Conservation (phyloP, 2,888 invertebrate genomes). For the Eutolmus rufibarbis region DNA sequence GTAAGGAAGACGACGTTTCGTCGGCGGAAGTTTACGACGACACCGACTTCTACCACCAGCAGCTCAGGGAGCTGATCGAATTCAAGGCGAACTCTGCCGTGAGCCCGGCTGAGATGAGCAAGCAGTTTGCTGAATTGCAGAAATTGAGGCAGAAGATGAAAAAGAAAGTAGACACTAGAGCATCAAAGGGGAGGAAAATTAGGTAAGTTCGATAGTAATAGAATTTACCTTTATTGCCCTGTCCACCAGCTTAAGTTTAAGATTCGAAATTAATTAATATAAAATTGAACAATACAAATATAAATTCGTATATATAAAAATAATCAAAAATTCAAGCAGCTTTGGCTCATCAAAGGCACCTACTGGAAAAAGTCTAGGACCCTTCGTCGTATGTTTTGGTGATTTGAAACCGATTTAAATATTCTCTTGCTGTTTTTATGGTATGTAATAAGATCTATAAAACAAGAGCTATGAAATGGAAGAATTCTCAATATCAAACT, state of each 20-base stretch:
- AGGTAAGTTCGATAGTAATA: slow-evolving; percentile 60
- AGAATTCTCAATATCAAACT: too few relatives aligned
- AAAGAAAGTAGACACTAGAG: slow-evolving; percentile 89
- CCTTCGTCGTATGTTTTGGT: background rate
- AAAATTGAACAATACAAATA: background rate
- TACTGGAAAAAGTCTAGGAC: background rate
- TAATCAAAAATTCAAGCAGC: background rate
- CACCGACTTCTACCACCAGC: slow-evolving; percentile 95
- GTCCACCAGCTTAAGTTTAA: background rate
- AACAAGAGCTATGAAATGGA: too few relatives aligned
- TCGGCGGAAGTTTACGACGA: slow-evolving; percentile 93
- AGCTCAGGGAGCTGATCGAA: slow-evolving; percentile 90
- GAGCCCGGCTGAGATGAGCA: slow-evolving; percentile 84
- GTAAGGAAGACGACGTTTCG: slow-evolving; percentile 66
- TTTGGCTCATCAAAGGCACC: background rate
- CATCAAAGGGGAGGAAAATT: slow-evolving; percentile 92
- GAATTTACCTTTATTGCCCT: background rate
- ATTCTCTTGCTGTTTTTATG: background rate
- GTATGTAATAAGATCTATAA: background rate
- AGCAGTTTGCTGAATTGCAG: slow-evolving; percentile 91
- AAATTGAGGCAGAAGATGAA: slow-evolving; percentile 92
- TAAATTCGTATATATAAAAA: background rate
- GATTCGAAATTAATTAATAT: background rate
- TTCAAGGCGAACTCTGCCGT: slow-evolving; percentile 83
- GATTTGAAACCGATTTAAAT: background rate